These are phyloP conservation scores for Galagoides demidoff DNA, from an alignment of 2,797 vertebrate genomes.

Conservation along the genomic window DNA sequence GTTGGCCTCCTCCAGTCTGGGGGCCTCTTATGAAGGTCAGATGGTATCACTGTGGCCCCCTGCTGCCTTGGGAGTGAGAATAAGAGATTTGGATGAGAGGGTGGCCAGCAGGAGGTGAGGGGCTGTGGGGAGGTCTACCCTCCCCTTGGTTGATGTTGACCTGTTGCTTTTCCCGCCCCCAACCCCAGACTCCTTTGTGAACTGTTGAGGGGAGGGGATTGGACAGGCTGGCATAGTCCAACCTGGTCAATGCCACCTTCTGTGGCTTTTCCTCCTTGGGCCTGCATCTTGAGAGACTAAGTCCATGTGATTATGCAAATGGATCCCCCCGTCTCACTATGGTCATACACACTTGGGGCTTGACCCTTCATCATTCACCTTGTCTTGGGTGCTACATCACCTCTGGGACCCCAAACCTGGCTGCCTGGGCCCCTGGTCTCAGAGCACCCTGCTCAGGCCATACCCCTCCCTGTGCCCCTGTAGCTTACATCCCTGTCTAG, in stretches of 20 bases:
- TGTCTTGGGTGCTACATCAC: neutral
- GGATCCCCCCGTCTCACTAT: neutral
- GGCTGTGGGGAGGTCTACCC: neutral
- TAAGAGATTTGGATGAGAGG: neutral
- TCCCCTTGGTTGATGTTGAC: neutral
- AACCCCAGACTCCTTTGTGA: neutral
- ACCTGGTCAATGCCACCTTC: too few relatives aligned
- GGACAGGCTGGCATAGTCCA: neutral
- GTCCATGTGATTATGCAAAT: too few relatives aligned
- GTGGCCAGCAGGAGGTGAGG: neutral
- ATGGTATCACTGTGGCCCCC: neutral
- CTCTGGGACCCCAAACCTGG: neutral
- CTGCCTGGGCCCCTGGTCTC: too few relatives aligned
- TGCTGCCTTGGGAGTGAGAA: neutral
- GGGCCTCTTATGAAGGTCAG: neutral
- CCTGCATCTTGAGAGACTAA: neutral
- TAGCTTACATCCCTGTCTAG: too few relatives aligned
- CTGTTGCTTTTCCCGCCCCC: neutral
- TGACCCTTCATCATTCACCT: too few relatives aligned
- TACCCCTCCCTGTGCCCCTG: neutral
- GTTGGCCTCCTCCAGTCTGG: neutral
- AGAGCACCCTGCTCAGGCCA: neutral
- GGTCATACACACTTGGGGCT: accelerated
- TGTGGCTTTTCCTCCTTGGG: too few relatives aligned
- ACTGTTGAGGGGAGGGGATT: neutral